Base-by-base conservation (phyloP, 2,888 invertebrate genomes). In the Phortica magna region DNA sequence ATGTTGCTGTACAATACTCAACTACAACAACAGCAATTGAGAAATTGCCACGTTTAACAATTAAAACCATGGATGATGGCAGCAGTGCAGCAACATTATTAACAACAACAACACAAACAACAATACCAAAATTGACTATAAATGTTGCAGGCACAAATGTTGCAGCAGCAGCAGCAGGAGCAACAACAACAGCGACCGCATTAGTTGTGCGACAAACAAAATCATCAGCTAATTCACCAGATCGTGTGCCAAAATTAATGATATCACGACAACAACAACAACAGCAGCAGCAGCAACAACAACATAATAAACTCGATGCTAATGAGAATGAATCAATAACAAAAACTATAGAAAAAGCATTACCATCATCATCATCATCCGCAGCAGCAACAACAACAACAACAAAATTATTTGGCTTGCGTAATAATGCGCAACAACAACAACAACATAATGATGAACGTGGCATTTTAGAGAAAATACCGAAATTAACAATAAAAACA, bases 31-130 rank as follows among this genome's bases (percentile, higher is more conserved):
- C 78, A 0, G 80, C 83, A 1, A 81, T 88, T 59, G 90, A 90
- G 76, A 89, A 91, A 77, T 92, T 92, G 77, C 93, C 92, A 2
- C 93, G 92, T 85, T 84, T 92, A 59, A 92, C 91, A 2, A 92
- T 92, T 9, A 91, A 92, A 84, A 86, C 89, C 0, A 84, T 86
- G 73, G 80, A 76, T 10, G 65, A 65, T 7, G 42, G 31, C 43
- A 9, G 57, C 70, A 31, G 31, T 31, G n/a, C 59, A n/a, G 14
- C 9, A 71, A 12, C 31, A 1, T 9, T 43, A 9, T n/a, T n/a
- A n/a, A n/a, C n/a, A n/a, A n/a, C 59, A n/a, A 7, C 9, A 71
- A 12, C 31, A 1, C 5, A 22, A 9, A 42, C 74, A 55, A 73
- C 77, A 22, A 77, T 84, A 42, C 88, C 70, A 78, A 83, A 80